These are phyloP conservation scores for Propithecus perrieri DNA, from an alignment of 2,797 vertebrate genomes.

Conservation along the genomic window DNA sequence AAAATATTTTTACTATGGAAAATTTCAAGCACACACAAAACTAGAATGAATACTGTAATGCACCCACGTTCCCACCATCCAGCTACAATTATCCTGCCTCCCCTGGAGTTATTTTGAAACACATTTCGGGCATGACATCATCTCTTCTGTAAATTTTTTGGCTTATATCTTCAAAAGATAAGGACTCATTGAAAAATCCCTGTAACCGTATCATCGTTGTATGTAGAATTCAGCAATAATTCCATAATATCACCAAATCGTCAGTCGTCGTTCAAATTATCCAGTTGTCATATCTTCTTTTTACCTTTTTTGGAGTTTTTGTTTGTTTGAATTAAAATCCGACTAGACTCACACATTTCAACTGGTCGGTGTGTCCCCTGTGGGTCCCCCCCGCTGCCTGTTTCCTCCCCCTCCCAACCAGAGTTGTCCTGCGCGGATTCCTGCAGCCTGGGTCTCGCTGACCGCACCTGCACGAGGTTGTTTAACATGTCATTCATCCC, in stretches of 20 bases:
- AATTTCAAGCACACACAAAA: not conserved
- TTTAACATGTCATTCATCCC: not conserved
- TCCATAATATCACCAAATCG: not conserved
- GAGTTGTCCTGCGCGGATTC: not conserved
- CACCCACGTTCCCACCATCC: no score
- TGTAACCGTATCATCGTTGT: rapidly evolving
- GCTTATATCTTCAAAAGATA: not conserved
- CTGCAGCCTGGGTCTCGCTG: not conserved
- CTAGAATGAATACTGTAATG: not conserved
- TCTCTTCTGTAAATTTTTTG: not conserved
- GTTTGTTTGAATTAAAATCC: not conserved
- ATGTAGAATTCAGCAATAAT: not conserved
- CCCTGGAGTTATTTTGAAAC: not conserved
- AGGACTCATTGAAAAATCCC: not conserved
- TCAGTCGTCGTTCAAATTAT: no score
- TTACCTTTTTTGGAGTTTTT: not conserved
- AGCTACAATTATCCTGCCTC: not conserved
- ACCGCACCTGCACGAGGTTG: no score
- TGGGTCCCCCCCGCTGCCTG: not conserved
- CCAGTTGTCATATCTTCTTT: not conserved
- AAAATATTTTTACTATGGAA: not conserved
- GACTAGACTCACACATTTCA: not conserved
- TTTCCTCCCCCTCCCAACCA: no score
- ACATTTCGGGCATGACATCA: not conserved
- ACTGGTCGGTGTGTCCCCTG: no score